These are phyloP conservation scores for Tenodera sinensis DNA, from an alignment of 2,888 invertebrate species.

Conservation along the genomic window DNA sequence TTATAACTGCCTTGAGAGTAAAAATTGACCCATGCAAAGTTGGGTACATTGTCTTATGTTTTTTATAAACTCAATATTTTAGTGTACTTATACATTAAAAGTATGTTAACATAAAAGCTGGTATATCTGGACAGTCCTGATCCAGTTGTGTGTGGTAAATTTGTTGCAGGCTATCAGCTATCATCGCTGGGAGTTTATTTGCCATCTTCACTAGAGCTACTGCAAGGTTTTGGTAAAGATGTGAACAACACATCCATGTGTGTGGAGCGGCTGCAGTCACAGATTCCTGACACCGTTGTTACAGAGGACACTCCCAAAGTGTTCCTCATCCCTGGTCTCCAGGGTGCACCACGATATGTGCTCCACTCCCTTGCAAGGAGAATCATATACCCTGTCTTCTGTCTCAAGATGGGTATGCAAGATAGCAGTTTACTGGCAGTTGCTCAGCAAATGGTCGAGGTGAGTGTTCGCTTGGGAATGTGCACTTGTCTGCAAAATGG, in stretches of 20 bases:
- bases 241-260: background rate
- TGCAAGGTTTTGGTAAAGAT: background rate
- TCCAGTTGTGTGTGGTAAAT: background rate
- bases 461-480: background rate
- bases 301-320: conserved; percentile 43
- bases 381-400: conserved; percentile 44
- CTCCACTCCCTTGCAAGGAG: conserved; percentile 38
- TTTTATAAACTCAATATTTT: too few relatives aligned
- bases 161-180: background rate
- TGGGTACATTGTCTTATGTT: too few relatives aligned
- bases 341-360: conserved; percentile 7
- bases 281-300: conserved; percentile 39
- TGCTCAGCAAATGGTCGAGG: background rate
- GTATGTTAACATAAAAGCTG: too few relatives aligned
- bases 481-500: background rate
- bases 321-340: conserved; percentile 45
- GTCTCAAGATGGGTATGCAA: conserved; percentile 37
- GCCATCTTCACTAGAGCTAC: background rate
- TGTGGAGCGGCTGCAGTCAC: conserved; percentile 40
- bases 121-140: too few relatives aligned
- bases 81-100: too few relatives aligned
- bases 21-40: too few relatives aligned
- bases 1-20: too few relatives aligned
- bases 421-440: background rate
- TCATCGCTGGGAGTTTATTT: background rate